A percentile compares a stretch with the other conserved stretches of the same genome.
phyloP scores from a whole-genome alignment of 1,140 invertebrate genomes.

The Ostrea denselamellosa region DNA sequence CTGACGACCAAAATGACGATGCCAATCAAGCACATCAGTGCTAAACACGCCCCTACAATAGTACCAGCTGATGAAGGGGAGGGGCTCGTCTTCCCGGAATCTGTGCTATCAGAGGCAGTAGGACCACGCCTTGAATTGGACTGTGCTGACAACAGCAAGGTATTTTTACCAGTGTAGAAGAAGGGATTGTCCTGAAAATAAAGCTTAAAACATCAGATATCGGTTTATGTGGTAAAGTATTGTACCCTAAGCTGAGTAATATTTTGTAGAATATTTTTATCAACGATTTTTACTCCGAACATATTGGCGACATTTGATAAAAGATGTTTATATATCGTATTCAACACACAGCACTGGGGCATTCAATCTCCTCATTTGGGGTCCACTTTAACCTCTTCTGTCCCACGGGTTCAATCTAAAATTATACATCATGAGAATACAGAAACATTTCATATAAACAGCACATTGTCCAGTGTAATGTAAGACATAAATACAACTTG shows the following conservation, averaged over 20 bases:
- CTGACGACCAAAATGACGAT: background rate
- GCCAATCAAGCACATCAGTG: background rate
- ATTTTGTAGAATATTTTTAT: no score
- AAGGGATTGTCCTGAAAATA: constrained; percentile 53
- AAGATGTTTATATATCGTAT: no score
- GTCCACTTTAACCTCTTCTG: constrained; percentile 62
- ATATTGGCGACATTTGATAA: no score
- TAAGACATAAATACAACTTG: no score
- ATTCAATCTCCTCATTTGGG: constrained; percentile 62
- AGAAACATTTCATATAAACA: no score
- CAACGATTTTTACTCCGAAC: no score
- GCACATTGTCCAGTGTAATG: no score
- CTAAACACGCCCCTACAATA: constrained; percentile 25
- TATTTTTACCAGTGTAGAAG: constrained; percentile 50
- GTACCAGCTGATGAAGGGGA: background rate
- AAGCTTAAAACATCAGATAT: background rate
- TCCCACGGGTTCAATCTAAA: constrained; percentile 63
- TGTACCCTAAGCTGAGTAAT: no score
- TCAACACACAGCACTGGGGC: constrained; percentile 61
- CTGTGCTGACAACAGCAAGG: background rate
- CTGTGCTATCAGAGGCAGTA: background rate
- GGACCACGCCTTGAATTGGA: background rate
- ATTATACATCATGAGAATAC: background rate
- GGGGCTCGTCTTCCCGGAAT: background rate
- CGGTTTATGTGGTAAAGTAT: no score